A percentile compares a stretch with the other conserved stretches of the same genome.
Conservation (phyloP, 2,888 invertebrate species). For the Germaria angustata region DNA sequence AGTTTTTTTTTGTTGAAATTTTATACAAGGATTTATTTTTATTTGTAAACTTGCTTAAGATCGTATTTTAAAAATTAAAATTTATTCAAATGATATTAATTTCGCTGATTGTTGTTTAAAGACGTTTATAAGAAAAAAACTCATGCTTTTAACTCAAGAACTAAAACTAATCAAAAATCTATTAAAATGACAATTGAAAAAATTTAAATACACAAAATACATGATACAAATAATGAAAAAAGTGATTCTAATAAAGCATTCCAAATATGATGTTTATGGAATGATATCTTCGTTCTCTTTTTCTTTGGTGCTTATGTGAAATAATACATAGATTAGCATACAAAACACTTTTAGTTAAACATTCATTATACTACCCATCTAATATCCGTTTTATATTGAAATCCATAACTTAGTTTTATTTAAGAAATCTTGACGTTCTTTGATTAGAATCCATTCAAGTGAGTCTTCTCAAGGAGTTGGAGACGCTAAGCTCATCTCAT, state of each 20-base stretch:
- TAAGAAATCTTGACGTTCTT: constrained; percentile 31
- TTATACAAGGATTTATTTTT: too few species aligned
- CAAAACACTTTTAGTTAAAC: constrained; percentile 61
- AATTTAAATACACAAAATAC: constrained; percentile 7
- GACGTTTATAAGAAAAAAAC: neutral
- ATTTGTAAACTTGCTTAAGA: neutral
- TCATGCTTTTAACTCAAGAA: constrained; percentile 45
- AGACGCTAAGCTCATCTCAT: constrained; percentile 40
- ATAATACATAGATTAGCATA: constrained; percentile 55
- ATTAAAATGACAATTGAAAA: constrained; percentile 11
- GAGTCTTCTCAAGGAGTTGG: constrained; percentile 22
- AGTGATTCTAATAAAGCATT: constrained; percentile 34
- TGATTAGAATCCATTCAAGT: constrained; percentile 40
- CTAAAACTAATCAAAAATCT: constrained; percentile 33
- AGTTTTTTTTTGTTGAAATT: neutral
- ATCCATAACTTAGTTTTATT: constrained; percentile 50
- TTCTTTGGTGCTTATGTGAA: constrained; percentile 21
- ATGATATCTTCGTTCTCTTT: neutral
- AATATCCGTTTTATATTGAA: constrained; percentile 34
- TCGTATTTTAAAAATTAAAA: neutral
- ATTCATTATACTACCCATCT: constrained; percentile 74
- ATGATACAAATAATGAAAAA: constrained; percentile 13
- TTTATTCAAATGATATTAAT: neutral
- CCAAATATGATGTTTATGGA: constrained; percentile 35
- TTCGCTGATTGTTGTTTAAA: neutral